phyloP scores from a whole-genome alignment of 1,140 invertebrate genomes.

The Neodiprion pinetum region DNA sequence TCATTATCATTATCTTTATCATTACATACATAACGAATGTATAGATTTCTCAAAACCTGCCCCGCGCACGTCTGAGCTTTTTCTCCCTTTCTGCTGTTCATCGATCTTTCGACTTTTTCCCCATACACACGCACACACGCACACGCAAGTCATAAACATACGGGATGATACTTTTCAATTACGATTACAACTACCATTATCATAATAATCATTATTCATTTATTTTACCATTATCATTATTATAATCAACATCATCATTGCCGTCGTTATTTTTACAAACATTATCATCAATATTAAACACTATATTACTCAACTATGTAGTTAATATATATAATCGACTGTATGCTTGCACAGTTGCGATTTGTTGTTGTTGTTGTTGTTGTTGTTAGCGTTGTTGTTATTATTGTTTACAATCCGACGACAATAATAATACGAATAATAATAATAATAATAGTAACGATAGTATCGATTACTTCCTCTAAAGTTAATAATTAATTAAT shows the following conservation, averaged over 20 bases:
- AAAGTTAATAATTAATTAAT: constrained; percentile 58
- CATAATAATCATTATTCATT: neutral
- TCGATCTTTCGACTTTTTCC: constrained; percentile 17
- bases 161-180: constrained; percentile 46
- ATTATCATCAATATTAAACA: neutral
- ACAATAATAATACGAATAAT: too few species aligned
- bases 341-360: too few species aligned
- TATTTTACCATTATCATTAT: constrained; percentile 6
- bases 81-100: constrained; percentile 25
- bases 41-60: constrained; percentile 15
- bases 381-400: too few species aligned
- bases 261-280: constrained; percentile 43
- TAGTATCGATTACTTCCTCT: constrained; percentile 55
- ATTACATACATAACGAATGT: too few species aligned
- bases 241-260: neutral
- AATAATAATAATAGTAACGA: too few species aligned
- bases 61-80: constrained; percentile 33
- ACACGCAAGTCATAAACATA: constrained; percentile 36
- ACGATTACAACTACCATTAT: neutral
- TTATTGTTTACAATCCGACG: too few species aligned
- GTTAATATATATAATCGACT: too few species aligned
- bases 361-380: too few species aligned
- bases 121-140: constrained; percentile 18
- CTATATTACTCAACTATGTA: neutral
- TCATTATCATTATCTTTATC: too few species aligned